Evolutionary conservation across 1,140 invertebrate genomes (phyloP), one percentile per base, ranked within the genome.

Genomic region (Drosophila bipectinata): DNA sequence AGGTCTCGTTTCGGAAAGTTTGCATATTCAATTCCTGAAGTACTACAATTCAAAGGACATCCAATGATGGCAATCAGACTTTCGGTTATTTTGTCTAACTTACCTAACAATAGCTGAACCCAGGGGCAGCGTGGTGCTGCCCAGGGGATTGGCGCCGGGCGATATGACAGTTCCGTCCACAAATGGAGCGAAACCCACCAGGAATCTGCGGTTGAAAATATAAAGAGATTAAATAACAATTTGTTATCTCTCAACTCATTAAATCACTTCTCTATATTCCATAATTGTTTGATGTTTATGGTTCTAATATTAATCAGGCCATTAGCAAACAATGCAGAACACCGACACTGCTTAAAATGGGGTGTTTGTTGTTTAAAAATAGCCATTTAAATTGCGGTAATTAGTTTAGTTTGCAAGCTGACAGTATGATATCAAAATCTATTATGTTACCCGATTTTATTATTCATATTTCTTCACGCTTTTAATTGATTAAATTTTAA

Each of bases 141-240:
- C 82, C 62, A 91, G 67, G 45, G 72, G 60, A 71, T 89, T 90
- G 26, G 68, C 67, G 93, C 93, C 62, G 92, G 94, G 94, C 53
- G 94, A 92, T 66, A 97, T 93, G 63, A 97, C 96, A 24, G 96
- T 95, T 14, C 97, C 96, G 92, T 98, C 97, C 62, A 97, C 94
- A 83, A 97, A 97, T 3, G 97, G 97, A 12, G 97, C 97, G 85
- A 98, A 98, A 10, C 97, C 96, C 14, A 96, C 95, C 14, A 97
- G 93, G 91, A 98, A 97, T 72, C 95, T 93, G 15, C 18, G 41
- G 41, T 44, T 8, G n/a, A 47, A 47, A 47, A 47, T 21, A 10
- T 4, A 24, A 4, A 12, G 1, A 10, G 8, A 47, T 47, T 47
- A 21, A 21, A 47, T 47, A 47, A 3, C 15, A 44, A 44, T 44